Conservation (phyloP, 2,888 invertebrate species). For the Lydus trimaculatus region DNA sequence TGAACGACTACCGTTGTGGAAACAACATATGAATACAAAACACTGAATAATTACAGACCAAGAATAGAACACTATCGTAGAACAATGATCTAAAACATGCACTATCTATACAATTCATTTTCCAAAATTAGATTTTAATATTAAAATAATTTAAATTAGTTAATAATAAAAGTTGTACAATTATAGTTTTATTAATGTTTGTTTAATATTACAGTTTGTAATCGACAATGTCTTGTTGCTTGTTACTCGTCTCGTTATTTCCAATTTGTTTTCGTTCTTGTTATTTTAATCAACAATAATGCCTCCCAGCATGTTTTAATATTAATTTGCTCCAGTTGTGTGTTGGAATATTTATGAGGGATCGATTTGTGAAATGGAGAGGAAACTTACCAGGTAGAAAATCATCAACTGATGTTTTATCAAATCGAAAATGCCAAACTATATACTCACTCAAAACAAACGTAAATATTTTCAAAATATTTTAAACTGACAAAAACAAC, state of each 20-base stretch:
- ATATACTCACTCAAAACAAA: too few relatives aligned
- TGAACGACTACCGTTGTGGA: too few relatives aligned
- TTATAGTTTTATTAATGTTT: not conserved
- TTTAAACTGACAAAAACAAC: not conserved
- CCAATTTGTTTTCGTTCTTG: constrained; percentile 1
- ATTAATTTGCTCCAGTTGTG: constrained; percentile 20
- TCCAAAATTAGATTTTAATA: not conserved
- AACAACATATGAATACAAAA: too few relatives aligned
- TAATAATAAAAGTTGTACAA: too few relatives aligned
- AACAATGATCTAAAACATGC: not conserved
- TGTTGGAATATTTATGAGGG: constrained; percentile 18
- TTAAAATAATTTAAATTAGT: too few relatives aligned
- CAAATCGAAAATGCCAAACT: not conserved
- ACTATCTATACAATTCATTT: not conserved
- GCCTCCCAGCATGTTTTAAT: not conserved
- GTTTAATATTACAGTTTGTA: not conserved
- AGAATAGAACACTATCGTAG: not conserved
- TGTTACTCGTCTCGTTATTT: not conserved
- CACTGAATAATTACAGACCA: not conserved
- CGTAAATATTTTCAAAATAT: not conserved
- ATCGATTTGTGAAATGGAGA: not conserved
- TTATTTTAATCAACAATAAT: not conserved
- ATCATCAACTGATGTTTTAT: not conserved
- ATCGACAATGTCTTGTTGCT: not conserved
- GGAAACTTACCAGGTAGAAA: not conserved